These are phyloP conservation scores for crab-eating macaque (Macaca fascicularis) DNA, from an alignment of 2,113 vertebrate species.

Conservation along the genomic window DNA sequence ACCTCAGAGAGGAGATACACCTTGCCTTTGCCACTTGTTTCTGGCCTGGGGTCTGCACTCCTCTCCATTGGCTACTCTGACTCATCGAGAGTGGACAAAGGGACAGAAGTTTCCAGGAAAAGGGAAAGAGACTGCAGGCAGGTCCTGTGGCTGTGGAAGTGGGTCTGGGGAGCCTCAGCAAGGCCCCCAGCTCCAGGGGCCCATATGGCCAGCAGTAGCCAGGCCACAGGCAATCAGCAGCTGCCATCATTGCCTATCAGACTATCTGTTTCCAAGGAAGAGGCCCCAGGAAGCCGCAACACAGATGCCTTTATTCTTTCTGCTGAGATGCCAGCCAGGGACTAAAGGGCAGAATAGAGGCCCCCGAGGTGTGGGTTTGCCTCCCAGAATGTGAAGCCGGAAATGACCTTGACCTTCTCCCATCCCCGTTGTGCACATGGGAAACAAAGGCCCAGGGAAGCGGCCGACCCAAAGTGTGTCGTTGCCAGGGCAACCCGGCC, in stretches of 20 bases:
- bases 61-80: background rate
- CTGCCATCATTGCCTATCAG: background rate
- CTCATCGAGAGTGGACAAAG: background rate
- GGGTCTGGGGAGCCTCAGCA: background rate
- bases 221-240: background rate
- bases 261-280: background rate
- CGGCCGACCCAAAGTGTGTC: conserved; percentile 31
- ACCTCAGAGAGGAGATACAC: background rate
- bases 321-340: background rate
- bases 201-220: background rate
- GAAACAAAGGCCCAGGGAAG: conserved; percentile 43
- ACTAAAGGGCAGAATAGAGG: background rate
- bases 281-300: background rate
- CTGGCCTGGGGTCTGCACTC: background rate
- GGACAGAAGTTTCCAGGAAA: background rate
- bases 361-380: background rate
- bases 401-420: conserved; percentile 46
- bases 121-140: background rate
- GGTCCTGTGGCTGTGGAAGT: background rate
- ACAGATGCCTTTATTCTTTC: background rate
- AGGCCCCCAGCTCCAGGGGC: background rate
- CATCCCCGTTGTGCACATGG: background rate
- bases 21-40: background rate
- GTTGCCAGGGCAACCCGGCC: conserved; percentile 60
- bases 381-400: background rate